phyloP scores from a whole-genome alignment of 2,797 vertebrate genomes.

The Sarcophilus harrisii region DNA sequence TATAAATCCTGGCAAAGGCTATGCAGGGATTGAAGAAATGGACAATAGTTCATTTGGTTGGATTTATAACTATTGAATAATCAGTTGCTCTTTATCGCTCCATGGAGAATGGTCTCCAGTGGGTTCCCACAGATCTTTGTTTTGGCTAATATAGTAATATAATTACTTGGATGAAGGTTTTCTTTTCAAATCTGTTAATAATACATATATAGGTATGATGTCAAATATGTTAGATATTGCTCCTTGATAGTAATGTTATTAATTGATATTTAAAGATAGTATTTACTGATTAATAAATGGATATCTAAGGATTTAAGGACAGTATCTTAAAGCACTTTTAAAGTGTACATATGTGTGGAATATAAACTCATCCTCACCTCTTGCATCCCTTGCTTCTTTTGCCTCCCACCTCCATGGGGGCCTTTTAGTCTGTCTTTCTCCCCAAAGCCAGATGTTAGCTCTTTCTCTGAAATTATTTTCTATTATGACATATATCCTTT shows the following conservation, averaged over 20 bases:
- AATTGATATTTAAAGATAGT: neutral
- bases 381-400: neutral
- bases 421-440: neutral
- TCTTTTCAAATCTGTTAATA: neutral
- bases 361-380: neutral
- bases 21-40: neutral
- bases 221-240: neutral
- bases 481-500: neutral
- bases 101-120: neutral
- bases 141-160: neutral
- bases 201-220: neutral
- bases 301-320: too few relatives aligned
- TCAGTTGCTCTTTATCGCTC: neutral
- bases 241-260: neutral
- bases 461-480: neutral
- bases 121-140: neutral
- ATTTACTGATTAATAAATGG: too few relatives aligned
- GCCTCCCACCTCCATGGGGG: neutral
- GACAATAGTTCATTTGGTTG: neutral
- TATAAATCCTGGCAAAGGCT: constrained; percentile 11
- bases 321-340: neutral
- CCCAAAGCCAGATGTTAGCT: neutral
- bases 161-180: neutral
- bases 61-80: neutral
- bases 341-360: neutral